Conservation (phyloP, 2,113 vertebrate genomes). For the Anser cygnoides region DNA sequence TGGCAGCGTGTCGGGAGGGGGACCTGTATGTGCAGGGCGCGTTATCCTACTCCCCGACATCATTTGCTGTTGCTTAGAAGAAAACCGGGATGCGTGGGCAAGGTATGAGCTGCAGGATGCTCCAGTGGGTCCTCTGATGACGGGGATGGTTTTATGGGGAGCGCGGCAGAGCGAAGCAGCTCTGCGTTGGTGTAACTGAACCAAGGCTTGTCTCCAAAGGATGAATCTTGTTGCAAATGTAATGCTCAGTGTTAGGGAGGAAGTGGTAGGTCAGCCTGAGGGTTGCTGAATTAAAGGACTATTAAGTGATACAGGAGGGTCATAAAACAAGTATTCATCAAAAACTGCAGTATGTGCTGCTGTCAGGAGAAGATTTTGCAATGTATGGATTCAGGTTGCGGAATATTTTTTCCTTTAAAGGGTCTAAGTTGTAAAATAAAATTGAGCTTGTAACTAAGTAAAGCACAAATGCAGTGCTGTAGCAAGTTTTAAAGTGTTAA, state of each 20-base stretch:
- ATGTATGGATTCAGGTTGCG: not conserved
- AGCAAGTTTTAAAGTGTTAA: not conserved
- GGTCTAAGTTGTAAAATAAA: not conserved
- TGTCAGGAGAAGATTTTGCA: not conserved
- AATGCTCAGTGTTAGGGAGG: not conserved
- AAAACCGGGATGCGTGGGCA: conserved; percentile 22
- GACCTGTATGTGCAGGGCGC: not conserved
- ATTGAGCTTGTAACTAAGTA: not conserved
- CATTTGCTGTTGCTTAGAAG: not conserved
- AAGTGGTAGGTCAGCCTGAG: not conserved
- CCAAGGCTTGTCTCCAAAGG: not conserved
- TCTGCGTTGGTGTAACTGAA: not conserved
- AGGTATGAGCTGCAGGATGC: conserved; percentile 33
- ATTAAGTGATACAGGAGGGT: not conserved
- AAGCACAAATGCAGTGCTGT: not conserved
- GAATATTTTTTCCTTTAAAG: not conserved
- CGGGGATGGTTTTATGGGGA: not conserved
- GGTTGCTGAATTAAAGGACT: not conserved
- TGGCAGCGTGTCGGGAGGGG: not conserved
- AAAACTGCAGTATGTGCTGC: not conserved
- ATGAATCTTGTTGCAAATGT: not conserved
- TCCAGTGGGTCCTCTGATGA: not conserved
- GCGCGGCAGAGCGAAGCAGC: not conserved
- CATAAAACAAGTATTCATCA: not conserved
- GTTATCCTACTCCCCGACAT: not conserved